A percentile compares a stretch with the other conserved stretches of the same genome.
Evolutionary conservation across 2,797 vertebrate species (phyloP).

Genomic region (Phrynocephalus vlangalii): DNA sequence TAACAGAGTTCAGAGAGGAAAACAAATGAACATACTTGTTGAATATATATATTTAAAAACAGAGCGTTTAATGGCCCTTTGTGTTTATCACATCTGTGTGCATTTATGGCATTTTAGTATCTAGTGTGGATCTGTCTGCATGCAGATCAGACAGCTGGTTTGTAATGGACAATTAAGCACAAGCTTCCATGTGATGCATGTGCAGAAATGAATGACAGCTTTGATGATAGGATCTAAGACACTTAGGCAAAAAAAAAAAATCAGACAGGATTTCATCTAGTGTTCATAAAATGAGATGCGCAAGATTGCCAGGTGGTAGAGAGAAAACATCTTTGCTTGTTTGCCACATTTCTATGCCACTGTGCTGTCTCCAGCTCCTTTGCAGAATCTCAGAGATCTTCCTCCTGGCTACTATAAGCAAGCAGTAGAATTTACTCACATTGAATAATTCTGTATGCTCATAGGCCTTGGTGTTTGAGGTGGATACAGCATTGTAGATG

Average conservation of each 20-base stretch:
- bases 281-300: background rate
- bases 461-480: background rate
- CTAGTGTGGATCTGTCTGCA: conserved; percentile 12
- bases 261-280: background rate
- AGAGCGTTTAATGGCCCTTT: conserved; percentile 25
- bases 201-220: conserved; percentile 21
- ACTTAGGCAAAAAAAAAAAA: background rate
- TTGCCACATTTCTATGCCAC: background rate
- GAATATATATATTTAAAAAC: background rate
- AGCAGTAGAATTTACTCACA: background rate
- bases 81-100: conserved; percentile 35
- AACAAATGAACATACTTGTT: conserved; percentile 13
- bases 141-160: conserved; percentile 20
- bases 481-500: background rate
- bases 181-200: background rate
- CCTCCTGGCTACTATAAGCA: background rate
- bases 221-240: conserved; percentile 6
- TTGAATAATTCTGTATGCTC: background rate
- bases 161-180: background rate
- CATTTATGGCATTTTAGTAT: conserved; percentile 14
- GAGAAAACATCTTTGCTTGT: background rate
- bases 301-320: background rate
- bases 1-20: conserved; percentile 17
- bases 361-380: background rate
- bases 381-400: background rate